Evolutionary conservation across 2,797 vertebrate genomes (phyloP).

Genomic region (Paramormyrops hopkinsi): DNA sequence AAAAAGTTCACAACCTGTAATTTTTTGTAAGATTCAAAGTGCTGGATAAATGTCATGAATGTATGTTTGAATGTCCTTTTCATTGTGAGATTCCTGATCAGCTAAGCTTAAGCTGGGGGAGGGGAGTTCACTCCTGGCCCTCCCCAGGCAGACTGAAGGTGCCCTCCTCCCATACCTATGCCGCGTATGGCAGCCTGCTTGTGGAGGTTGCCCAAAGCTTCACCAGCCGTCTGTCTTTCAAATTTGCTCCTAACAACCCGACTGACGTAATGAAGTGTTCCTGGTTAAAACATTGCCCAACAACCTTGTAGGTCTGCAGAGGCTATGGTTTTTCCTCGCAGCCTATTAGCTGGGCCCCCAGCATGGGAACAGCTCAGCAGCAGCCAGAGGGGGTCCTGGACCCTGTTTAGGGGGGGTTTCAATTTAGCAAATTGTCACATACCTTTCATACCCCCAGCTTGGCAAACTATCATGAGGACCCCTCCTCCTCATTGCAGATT

Average conservation of each 20-base stretch:
- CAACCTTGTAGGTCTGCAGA: not conserved
- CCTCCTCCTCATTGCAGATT: not conserved
- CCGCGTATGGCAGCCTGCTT: not conserved
- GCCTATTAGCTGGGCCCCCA: not conserved
- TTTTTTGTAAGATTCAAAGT: not conserved
- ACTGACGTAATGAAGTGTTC: not conserved
- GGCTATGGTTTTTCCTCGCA: not conserved
- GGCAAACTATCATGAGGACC: not conserved
- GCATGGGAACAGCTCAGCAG: not conserved
- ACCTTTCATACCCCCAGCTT: not conserved
- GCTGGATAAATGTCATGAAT: not conserved
- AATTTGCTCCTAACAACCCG: not conserved
- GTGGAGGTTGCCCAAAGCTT: not conserved
- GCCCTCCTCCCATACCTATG: not conserved
- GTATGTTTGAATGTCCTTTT: not conserved
- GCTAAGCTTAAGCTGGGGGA: not conserved
- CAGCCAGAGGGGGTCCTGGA: not conserved
- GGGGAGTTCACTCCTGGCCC: not conserved
- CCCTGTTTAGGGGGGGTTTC: not conserved
- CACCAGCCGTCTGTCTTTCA: not conserved
- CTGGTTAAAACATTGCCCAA: not conserved
- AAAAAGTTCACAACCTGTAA: not conserved
- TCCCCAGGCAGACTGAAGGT: not conserved
- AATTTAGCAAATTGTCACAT: not conserved
- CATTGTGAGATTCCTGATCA: not conserved